Evolutionary conservation across 2,888 invertebrate genomes (phyloP).

Genomic region (Ernsta delagoae): DNA sequence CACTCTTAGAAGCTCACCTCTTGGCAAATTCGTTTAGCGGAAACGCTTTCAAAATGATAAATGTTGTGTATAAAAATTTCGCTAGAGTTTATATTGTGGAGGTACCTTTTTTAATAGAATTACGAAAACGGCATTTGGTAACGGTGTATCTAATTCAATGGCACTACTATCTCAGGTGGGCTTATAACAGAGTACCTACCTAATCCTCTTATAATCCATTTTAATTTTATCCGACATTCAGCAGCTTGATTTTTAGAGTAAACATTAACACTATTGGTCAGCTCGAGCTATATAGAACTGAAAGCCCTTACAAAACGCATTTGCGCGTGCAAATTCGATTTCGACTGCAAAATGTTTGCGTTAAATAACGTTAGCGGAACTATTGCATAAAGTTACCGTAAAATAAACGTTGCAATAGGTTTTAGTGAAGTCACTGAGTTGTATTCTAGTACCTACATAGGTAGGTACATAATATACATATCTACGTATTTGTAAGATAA

Average conservation of each 20-base stretch:
- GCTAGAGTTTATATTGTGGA: not conserved
- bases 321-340: constrained; percentile 3
- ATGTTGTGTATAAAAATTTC: constrained; percentile 9
- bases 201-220: too few relatives aligned
- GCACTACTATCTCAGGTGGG: too few relatives aligned
- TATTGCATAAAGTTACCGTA: constrained; percentile 5
- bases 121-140: not conserved
- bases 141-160: too few relatives aligned
- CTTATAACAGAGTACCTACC: too few relatives aligned
- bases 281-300: not conserved
- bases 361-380: not conserved
- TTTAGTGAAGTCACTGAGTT: not conserved
- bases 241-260: not conserved
- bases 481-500: too few relatives aligned
- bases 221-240: too few relatives aligned
- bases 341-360: not conserved
- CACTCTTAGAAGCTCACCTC: constrained; percentile 44
- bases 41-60: constrained; percentile 21
- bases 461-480: too few relatives aligned
- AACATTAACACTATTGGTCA: not conserved
- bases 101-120: not conserved
- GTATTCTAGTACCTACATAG: too few relatives aligned
- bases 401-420: constrained; percentile 6
- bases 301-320: constrained; percentile 1
- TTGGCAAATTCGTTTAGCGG: constrained; percentile 46